A percentile compares a stretch with the other conserved stretches of the same genome.
These are phyloP conservation scores for Drosophila aff. DNA, from an alignment of 1,140 invertebrate genomes.

Conservation along the genomic window DNA sequence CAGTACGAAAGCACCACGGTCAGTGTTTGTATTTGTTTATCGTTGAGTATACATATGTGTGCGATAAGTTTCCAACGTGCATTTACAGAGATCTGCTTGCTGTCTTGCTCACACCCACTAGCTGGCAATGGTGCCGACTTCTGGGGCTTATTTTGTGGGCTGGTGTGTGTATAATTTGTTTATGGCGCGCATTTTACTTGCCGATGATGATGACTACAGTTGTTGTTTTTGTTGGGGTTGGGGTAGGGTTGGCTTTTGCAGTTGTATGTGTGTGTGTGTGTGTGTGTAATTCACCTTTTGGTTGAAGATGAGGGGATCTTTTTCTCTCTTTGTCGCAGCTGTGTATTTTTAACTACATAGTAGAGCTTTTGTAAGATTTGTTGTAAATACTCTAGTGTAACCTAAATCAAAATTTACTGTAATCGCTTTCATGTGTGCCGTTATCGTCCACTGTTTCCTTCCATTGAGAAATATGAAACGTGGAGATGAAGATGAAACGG, in stretches of 20 bases:
- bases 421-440: slow-evolving; percentile 20
- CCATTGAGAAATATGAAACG: slow-evolving; percentile 26
- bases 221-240: slow-evolving; percentile 54
- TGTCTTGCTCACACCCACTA: slow-evolving; percentile 28
- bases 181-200: slow-evolving; percentile 71
- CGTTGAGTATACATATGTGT: slow-evolving; percentile 8
- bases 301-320: slow-evolving; percentile 31
- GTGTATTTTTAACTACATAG: slow-evolving; percentile 53
- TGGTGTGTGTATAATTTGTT: slow-evolving; percentile 63
- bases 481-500: slow-evolving; percentile 45
- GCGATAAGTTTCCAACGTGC: slow-evolving; percentile 56
- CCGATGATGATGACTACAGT: slow-evolving; percentile 12
- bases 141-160: slow-evolving; percentile 23
- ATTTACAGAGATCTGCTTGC: slow-evolving; percentile 49
- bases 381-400: slow-evolving; percentile 32
- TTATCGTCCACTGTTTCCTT: slow-evolving; percentile 32
- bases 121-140: slow-evolving; percentile 13
- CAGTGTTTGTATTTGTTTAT: slow-evolving; percentile 27
- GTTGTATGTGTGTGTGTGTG: background rate
- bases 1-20: slow-evolving; percentile 33
- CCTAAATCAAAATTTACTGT: slow-evolving; percentile 39
- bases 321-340: slow-evolving; percentile 15
- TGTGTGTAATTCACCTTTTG: slow-evolving; percentile 27
- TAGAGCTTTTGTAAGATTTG: slow-evolving; percentile 19
- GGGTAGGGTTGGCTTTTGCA: slow-evolving; percentile 44